phyloP scores from a whole-genome alignment of 1,140 invertebrate genomes.

The Zaprionus lachaisei region DNA sequence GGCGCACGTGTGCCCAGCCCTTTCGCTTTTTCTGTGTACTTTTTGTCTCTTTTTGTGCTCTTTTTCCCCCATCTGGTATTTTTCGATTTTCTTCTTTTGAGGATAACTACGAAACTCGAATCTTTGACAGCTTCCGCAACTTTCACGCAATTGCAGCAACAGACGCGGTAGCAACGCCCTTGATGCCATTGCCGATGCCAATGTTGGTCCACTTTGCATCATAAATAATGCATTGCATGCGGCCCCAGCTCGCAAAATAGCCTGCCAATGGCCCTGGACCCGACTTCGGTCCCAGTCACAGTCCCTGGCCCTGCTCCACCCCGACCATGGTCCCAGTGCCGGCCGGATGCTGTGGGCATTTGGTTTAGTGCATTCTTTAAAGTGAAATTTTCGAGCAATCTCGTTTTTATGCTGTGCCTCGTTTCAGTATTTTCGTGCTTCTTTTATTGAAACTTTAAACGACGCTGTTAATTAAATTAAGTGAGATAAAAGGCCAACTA shows the following conservation, averaged over 20 bases:
- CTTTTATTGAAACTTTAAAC: slow-evolving; percentile 67
- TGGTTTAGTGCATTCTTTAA: slow-evolving; percentile 75
- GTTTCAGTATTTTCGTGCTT: slow-evolving; percentile 20
- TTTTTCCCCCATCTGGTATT: neutral
- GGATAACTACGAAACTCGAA: slow-evolving; percentile 55
- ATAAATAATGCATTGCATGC: slow-evolving; percentile 72
- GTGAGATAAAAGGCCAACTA: slow-evolving; percentile 73
- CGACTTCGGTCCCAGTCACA: neutral
- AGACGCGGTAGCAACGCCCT: slow-evolving; percentile 47
- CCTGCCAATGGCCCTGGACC: neutral
- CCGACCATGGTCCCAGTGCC: neutral
- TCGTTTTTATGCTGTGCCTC: slow-evolving; percentile 22
- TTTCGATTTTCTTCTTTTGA: slow-evolving; percentile 33
- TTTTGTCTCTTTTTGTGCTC: slow-evolving; percentile 5
- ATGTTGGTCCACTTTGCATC: slow-evolving; percentile 64
- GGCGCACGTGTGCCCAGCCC: slow-evolving; percentile 73
- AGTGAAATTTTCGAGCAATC: slow-evolving; percentile 64
- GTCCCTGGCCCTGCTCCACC: neutral
- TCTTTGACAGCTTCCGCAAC: slow-evolving; percentile 71
- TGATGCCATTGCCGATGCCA: slow-evolving; percentile 34
- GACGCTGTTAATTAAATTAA: slow-evolving; percentile 79
- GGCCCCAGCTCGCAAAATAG: slow-evolving; percentile 36
- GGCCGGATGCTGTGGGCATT: slow-evolving; percentile 36
- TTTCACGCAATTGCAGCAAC: slow-evolving; percentile 71
- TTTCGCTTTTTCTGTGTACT: slow-evolving; percentile 67